Evolutionary conservation across 2,888 invertebrate species (phyloP), one percentile per base, ranked within the genome.

Genomic region (Rugalucina vietnamica): DNA sequence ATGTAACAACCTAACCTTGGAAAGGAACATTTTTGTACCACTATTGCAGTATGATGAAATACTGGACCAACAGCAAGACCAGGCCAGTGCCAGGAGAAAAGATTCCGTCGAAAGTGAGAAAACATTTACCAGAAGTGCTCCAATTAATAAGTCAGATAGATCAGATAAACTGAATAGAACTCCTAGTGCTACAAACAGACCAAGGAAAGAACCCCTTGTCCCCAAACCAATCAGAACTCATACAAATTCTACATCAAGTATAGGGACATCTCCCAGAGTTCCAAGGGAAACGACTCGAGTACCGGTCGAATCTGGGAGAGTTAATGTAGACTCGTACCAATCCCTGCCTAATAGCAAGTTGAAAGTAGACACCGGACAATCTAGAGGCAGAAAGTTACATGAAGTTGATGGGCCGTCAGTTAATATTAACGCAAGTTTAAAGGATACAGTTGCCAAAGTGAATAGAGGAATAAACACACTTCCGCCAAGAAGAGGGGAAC

Each of bases 31-130:
- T n/a, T n/a, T n/a, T 69, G n/a, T 14, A 24, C 27, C 24, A 36
- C 39, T 74, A 50, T 77, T 84, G n/a, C 84, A 87, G 87, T 87
- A 84, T 80, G 87, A 87, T 73, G 80, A 73, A 2, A 78, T 84
- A 80, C 24, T 87, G 1, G 79, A 82, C 12, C 27, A 72, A 32
- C 74, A 75, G 57, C 43, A 71, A 37, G 60, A 57, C 65, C 49
- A 60, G 27, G 34, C 39, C n/a, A 36, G 37, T 49, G 65, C 39
- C 50, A 76, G 49, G 37, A 54, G 24, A 65, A 36, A 54, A 21
- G 14, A 27, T 54, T 43, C 65, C 69, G 43, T 32, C n/a, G 49
- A 65, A 74, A 43, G 50, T 37, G 76, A 79, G 36, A 70, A 81
- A 50, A 65, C 77, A 10, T 34, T 12, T n/a, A 57, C 60, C 3